Evolutionary conservation across 2,888 invertebrate genomes (phyloP), one percentile per base, ranked within the genome.

Genomic region (Netelia fuscicornis): DNA sequence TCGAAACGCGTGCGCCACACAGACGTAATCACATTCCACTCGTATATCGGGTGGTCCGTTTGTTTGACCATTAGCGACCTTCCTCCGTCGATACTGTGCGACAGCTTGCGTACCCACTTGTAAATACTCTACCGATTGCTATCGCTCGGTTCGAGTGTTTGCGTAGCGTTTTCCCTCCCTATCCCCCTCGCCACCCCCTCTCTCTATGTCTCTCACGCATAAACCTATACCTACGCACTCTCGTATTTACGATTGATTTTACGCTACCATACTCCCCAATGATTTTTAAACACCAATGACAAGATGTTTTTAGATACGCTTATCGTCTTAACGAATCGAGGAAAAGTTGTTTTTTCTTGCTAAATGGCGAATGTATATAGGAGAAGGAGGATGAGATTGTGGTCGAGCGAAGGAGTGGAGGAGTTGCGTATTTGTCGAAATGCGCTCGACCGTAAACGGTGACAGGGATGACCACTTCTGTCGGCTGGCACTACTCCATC

Each of bases 21-120:
- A 37, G 37, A 37, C 54, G 17, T 54, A 54, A 54, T 54, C 54
- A 37, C 37, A 54, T 54, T 54, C 54, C 87, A 89, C 88, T 89
- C 54, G n/a, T 13, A 17, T 54, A n/a, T 54, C n/a, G 54, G n/a
- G 17, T 54, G 84, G 86, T 78, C 82, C 81, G 88, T 88, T 79
- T 92, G 92, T 92, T 92, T 92, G 91, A 89, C 90, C 91, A 92
- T 92, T 92, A 92, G 90, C 85, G 86, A 67, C 67, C 71, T 52
- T 64, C 23, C 62, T 74, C 72, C 65, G 70, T 65, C 74, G 79
- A 75, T 65, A 71, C 71, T 60, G 23, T 58, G 72, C 23, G 78
- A 74, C 74, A 67, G 58, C 68, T 64, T 70, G 23, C 60, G 23
- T 58, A 68, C 75, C 56, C 74, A 78, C 83, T 68, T 71, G 70